Percentiles rank a stretch among this genome's conserved stretches.
These are phyloP conservation scores for Mirza zaza DNA, from an alignment of 2,113 vertebrate genomes.

Conservation along the genomic window DNA sequence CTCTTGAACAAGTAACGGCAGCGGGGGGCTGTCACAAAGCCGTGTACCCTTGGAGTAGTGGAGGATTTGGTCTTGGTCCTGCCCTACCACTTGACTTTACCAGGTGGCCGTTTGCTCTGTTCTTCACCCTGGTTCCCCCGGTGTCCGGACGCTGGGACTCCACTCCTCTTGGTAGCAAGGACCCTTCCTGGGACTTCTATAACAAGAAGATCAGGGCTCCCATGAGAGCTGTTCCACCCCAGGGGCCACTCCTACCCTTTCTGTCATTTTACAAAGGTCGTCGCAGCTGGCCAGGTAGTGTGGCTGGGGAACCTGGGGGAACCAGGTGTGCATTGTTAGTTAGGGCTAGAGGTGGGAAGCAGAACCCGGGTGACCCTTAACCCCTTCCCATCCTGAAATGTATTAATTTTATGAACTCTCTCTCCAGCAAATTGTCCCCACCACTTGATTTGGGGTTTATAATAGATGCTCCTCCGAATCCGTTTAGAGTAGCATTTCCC, in stretches of 20 bases:
- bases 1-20: accelerated
- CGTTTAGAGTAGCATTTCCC: not conserved
- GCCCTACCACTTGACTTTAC: too few species aligned
- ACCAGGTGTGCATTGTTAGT: not conserved
- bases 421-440: not conserved
- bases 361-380: not conserved
- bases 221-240: not conserved
- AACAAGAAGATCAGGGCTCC: not conserved
- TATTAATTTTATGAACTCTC: not conserved
- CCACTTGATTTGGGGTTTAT: not conserved
- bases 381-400: not conserved
- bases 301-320: not conserved
- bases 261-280: not conserved
- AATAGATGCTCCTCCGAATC: not conserved
- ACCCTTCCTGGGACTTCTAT: not conserved
- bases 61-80: not conserved
- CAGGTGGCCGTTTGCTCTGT: not conserved
- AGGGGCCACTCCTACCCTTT: not conserved
- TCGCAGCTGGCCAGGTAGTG: not conserved
- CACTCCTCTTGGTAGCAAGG: not conserved
- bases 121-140: not conserved
- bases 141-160: not conserved
- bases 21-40: not conserved
- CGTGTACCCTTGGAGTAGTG: not conserved
- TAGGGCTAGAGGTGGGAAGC: not conserved